These are phyloP conservation scores for Odontesthes bonariensis DNA, from an alignment of 2,113 vertebrate species.

Conservation along the genomic window DNA sequence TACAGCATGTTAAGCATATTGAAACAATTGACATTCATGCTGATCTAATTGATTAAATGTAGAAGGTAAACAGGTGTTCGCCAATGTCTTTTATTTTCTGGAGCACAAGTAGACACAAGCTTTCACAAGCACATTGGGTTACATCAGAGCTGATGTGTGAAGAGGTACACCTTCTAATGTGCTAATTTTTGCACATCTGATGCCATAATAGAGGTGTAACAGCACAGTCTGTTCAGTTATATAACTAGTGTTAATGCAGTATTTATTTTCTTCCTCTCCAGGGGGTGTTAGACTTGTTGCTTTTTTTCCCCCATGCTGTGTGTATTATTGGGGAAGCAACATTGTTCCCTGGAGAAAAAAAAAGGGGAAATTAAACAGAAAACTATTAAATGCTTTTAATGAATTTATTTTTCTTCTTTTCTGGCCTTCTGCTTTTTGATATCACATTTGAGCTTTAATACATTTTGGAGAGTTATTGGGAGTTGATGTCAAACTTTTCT, in stretches of 20 bases:
- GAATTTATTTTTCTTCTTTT: too few relatives aligned
- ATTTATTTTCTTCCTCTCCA: slow-evolving; percentile 3
- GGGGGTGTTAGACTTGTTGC: not conserved
- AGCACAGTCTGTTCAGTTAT: slow-evolving; percentile 50
- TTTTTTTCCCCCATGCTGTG: not conserved
- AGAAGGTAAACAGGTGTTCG: not conserved
- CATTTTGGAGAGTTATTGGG: too few relatives aligned
- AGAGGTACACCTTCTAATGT: slow-evolving; percentile 49
- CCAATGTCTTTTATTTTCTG: not conserved
- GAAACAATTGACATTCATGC: not conserved
- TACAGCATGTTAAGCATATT: not conserved
- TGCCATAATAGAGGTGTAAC: slow-evolving; percentile 48
- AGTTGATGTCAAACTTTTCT: too few relatives aligned
- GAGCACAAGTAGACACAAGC: not conserved
- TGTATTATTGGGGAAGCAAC: slow-evolving; percentile 2
- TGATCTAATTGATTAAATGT: not conserved
- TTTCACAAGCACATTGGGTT: slow-evolving; percentile 20
- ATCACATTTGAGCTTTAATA: too few relatives aligned
- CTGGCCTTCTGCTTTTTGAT: too few relatives aligned
- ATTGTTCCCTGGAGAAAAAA: not conserved
- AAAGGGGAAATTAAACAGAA: too few relatives aligned
- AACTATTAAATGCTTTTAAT: too few relatives aligned
- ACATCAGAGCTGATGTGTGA: slow-evolving; percentile 63
- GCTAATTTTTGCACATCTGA: slow-evolving; percentile 62
- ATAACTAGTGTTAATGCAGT: slow-evolving; percentile 56